Evolutionary conservation across 2,797 vertebrate species (phyloP).

Genomic region (Chloroceryle inda): DNA sequence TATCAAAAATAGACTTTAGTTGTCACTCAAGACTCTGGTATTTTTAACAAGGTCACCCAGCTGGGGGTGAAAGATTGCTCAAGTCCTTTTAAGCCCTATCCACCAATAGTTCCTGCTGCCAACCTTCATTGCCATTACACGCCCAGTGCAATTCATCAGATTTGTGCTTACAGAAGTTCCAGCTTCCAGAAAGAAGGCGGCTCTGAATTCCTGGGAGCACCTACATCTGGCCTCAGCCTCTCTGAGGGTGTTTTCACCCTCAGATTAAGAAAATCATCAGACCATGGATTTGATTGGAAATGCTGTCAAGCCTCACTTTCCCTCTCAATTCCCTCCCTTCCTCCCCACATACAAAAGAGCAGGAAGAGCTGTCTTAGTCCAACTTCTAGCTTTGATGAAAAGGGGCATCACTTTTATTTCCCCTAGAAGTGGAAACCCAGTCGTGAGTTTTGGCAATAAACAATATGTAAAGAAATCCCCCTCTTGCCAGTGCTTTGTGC

Average conservation of each 20-base stretch:
- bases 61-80: not conserved
- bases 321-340: not conserved
- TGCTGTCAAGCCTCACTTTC: not conserved
- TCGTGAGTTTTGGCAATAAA: not conserved
- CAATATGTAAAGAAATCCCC: not conserved
- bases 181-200: not conserved
- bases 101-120: not conserved
- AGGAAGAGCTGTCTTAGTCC: not conserved
- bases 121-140: not conserved
- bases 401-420: not conserved
- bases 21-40: not conserved
- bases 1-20: not conserved
- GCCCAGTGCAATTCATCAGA: not conserved
- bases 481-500: slow-evolving; percentile 19
- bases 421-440: not conserved
- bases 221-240: not conserved
- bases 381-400: not conserved
- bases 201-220: not conserved
- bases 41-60: not conserved
- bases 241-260: not conserved
- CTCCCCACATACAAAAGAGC: not conserved
- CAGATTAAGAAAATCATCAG: not conserved
- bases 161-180: not conserved
- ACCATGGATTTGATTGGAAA: not conserved
- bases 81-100: not conserved